phyloP scores from a whole-genome alignment of 2,888 invertebrate species.

The Hipparchia semele region DNA sequence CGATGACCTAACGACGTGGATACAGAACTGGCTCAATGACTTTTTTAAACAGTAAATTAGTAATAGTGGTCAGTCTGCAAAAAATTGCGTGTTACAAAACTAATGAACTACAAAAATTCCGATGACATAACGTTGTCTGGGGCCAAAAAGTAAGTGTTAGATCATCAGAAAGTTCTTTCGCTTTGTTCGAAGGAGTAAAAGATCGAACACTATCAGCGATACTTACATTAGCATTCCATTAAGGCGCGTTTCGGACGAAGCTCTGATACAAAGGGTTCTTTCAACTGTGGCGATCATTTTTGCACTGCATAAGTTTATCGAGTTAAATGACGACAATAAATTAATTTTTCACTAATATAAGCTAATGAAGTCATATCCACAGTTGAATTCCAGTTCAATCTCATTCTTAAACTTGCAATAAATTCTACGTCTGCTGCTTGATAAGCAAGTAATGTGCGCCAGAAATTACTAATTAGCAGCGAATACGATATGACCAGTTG shows the following conservation, averaged over 20 bases:
- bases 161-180: constrained; percentile 25
- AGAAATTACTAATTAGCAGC: too few relatives aligned
- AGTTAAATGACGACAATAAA: too few relatives aligned
- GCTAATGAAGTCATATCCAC: too few relatives aligned
- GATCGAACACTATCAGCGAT: constrained; percentile 13
- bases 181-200: constrained; percentile 21
- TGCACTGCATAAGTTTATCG: too few relatives aligned
- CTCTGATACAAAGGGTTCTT: neutral
- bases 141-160: constrained; percentile 24
- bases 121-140: constrained; percentile 25
- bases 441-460: neutral
- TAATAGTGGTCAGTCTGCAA: neutral
- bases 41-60: too few relatives aligned
- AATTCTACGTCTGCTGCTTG: neutral
- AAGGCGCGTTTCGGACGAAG: neutral
- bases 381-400: neutral
- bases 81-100: constrained; percentile 21
- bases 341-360: too few relatives aligned
- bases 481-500: too few relatives aligned
- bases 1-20: too few relatives aligned
- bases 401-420: neutral
- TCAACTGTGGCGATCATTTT: neutral
- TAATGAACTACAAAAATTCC: constrained; percentile 27
- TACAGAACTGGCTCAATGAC: too few relatives aligned
- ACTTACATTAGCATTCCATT: constrained; percentile 23